phyloP scores from a whole-genome alignment of 2,797 vertebrate genomes.

The Rhincodon typus region DNA sequence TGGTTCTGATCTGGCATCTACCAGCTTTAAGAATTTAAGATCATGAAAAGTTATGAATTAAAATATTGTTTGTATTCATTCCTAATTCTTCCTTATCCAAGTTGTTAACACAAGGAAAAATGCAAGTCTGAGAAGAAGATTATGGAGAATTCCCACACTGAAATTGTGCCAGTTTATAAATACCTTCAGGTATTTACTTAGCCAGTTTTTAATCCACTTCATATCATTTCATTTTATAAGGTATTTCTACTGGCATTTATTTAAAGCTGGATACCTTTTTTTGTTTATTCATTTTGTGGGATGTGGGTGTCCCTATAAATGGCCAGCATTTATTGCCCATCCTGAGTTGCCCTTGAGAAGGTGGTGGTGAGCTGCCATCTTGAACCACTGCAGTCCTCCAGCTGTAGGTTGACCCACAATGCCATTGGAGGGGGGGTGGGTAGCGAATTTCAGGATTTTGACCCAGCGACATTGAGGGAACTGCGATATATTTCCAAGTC shows the following conservation, averaged over 20 bases:
- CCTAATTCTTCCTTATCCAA: background rate
- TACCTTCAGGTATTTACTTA: background rate
- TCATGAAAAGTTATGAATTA: background rate
- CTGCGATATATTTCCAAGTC: no score
- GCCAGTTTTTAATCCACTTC: background rate
- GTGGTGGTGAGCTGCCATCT: no score
- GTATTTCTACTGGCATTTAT: background rate
- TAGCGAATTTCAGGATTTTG: no score
- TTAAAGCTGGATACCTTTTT: background rate
- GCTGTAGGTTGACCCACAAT: no score
- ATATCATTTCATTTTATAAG: background rate
- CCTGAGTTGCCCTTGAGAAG: no score
- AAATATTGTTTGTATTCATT: background rate
- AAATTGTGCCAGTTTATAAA: background rate
- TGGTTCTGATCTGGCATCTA: background rate
- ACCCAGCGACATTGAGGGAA: no score
- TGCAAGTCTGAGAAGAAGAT: background rate
- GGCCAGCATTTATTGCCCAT: no score
- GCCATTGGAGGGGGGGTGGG: no score
- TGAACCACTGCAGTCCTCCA: no score
- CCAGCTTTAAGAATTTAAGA: background rate
- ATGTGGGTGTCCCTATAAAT: no score
- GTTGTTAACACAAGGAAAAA: background rate
- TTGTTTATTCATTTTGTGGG: no score
- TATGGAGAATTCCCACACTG: background rate